These are phyloP conservation scores for Malthinus flaveolus DNA, from an alignment of 2,888 invertebrate genomes.

Conservation along the genomic window DNA sequence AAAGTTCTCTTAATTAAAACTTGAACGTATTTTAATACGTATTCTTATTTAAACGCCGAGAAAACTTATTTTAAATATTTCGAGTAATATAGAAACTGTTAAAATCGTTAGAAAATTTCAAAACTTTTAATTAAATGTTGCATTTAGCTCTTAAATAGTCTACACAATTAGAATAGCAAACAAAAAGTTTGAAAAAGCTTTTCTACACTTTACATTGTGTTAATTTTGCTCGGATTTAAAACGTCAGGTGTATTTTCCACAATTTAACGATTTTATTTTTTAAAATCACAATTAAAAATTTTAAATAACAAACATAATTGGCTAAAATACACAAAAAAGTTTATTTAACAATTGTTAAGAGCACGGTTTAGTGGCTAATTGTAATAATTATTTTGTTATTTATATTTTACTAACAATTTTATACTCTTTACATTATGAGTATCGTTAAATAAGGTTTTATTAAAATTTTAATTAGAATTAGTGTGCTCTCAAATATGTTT, in stretches of 20 bases:
- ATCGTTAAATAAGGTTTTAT: too few species aligned
- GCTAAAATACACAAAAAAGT: too few species aligned
- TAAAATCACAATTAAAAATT: too few species aligned
- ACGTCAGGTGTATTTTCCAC: neutral
- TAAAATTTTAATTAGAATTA: too few species aligned
- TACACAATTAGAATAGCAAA: slow-evolving; percentile 5
- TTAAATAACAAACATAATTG: too few species aligned
- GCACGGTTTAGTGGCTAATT: too few species aligned
- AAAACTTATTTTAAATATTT: slow-evolving; percentile 5
- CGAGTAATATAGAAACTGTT: slow-evolving; percentile 2
- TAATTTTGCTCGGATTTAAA: neutral
- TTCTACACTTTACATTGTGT: slow-evolving; percentile 3
- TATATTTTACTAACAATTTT: too few species aligned
- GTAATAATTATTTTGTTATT: too few species aligned
- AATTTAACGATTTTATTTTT: neutral
- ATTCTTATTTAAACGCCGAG: neutral
- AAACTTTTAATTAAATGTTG: slow-evolving; percentile 7
- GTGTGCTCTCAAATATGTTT: too few species aligned
- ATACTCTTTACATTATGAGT: too few species aligned
- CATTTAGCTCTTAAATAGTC: slow-evolving; percentile 4
- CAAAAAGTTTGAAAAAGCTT: slow-evolving; percentile 6
- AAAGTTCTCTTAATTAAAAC: slow-evolving; percentile 2
- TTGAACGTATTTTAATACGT: neutral
- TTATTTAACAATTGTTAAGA: too few species aligned
- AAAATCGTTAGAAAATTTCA: slow-evolving; percentile 6